Percentiles rank a stretch among this genome's conserved stretches.
These are phyloP conservation scores for Dorcus parallelipipedus DNA, from an alignment of 2,888 invertebrate genomes.

Conservation along the genomic window DNA sequence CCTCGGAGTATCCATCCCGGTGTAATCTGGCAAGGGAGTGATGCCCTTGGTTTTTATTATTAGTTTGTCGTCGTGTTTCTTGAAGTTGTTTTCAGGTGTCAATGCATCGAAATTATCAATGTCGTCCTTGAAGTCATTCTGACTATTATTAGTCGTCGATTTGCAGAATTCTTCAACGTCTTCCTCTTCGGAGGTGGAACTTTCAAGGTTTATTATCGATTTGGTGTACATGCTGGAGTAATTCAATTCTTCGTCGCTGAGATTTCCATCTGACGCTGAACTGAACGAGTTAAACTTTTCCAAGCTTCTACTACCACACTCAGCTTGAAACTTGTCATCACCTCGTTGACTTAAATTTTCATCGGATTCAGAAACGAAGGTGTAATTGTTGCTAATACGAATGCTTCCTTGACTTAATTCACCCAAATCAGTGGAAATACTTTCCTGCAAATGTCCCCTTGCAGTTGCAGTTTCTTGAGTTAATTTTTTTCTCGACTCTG, in stretches of 20 bases:
- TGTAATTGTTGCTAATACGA: no score
- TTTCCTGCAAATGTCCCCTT: not conserved
- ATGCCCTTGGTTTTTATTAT: slow-evolving; percentile 56
- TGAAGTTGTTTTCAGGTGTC: not conserved
- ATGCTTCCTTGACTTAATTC: not conserved
- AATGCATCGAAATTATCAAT: not conserved
- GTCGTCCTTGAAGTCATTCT: not conserved
- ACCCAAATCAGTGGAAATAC: not conserved
- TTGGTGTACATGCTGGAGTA: slow-evolving; percentile 53
- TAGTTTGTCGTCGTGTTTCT: slow-evolving; percentile 29
- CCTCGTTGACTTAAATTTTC: no score
- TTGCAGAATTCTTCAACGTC: not conserved
- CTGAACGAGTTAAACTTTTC: not conserved
- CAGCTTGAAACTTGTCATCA: no score
- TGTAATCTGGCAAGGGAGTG: slow-evolving; percentile 59
- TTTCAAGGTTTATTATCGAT: not conserved
- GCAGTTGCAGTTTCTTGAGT: not conserved
- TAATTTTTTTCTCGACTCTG: not conserved
- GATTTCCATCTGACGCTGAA: slow-evolving; percentile 4
- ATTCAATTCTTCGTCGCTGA: slow-evolving; percentile 62
- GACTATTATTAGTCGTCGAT: not conserved
- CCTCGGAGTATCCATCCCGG: slow-evolving; percentile 56
- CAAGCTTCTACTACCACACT: no score
- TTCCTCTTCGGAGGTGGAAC: not conserved
- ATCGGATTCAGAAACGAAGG: no score